Conservation (phyloP, 1,140 invertebrate genomes). For the Coenobita brevimanus region DNA sequence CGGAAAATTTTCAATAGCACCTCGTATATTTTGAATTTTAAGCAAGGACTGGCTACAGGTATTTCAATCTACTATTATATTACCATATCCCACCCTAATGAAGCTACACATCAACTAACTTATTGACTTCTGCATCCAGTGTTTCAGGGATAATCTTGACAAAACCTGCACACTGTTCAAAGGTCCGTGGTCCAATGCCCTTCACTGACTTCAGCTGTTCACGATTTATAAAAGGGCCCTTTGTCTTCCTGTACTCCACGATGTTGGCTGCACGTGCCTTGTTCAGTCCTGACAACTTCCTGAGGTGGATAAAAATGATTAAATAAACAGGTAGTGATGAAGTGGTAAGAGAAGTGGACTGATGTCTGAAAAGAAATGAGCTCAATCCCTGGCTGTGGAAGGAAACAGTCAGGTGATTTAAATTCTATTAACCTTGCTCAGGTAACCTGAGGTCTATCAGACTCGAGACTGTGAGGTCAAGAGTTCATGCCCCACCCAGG, state of each 20-base stretch:
- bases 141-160: constrained; percentile 81
- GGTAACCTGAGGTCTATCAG: too few species aligned
- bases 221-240: constrained; percentile 82
- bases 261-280: constrained; percentile 84
- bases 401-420: too few species aligned
- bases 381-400: background rate
- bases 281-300: constrained; percentile 86
- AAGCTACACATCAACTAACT: constrained; percentile 22
- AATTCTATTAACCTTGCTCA: too few species aligned
- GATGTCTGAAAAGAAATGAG: background rate
- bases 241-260: constrained; percentile 81
- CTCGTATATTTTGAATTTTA: too few species aligned
- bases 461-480: too few species aligned
- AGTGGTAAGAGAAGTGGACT: background rate
- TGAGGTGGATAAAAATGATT: constrained; percentile 70
- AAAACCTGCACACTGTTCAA: constrained; percentile 92
- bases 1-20: too few species aligned
- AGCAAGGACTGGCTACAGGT: too few species aligned
- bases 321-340: background rate
- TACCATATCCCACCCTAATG: too few species aligned
- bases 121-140: constrained; percentile 49
- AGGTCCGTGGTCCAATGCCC: constrained; percentile 87
- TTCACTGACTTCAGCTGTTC: constrained; percentile 83
- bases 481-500: too few species aligned
- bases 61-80: too few species aligned